Evolutionary conservation across 2,797 vertebrate genomes (phyloP).

Genomic region (Neomorphus geoffroyi): DNA sequence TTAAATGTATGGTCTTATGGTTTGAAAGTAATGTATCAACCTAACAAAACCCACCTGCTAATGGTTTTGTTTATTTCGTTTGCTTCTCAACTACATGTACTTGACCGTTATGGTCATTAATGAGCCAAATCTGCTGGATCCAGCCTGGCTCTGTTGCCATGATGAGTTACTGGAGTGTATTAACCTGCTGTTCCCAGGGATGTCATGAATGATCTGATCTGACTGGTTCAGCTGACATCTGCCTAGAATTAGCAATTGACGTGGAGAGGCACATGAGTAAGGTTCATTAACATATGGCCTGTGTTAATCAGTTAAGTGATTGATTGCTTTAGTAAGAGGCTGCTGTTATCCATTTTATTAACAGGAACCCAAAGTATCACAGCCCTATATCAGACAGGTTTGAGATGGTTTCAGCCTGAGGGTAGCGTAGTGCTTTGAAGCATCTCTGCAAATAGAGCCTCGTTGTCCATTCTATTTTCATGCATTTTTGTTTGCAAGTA

Average conservation of each 20-base stretch:
- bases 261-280: background rate
- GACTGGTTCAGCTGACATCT: background rate
- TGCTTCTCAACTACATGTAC: background rate
- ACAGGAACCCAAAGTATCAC: too few relatives aligned
- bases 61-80: background rate
- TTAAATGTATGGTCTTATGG: background rate
- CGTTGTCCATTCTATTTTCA: background rate
- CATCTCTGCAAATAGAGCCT: background rate
- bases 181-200: background rate
- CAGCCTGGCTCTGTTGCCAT: rapidly evolving
- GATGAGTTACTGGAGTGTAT: background rate
- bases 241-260: background rate
- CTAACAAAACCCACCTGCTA: background rate
- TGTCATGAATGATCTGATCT: background rate
- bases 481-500: conserved; percentile 36
- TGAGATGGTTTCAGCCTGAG: background rate
- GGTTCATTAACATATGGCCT: background rate
- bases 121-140: background rate
- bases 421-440: background rate
- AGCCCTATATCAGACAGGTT: background rate
- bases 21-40: background rate
- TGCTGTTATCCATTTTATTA: background rate
- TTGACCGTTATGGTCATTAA: background rate
- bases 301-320: background rate
- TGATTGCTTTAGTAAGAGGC: background rate